Evolutionary conservation across 2,113 vertebrate species (phyloP), one percentile per base, ranked within the genome.

Genomic region (Zootoca vivipara): DNA sequence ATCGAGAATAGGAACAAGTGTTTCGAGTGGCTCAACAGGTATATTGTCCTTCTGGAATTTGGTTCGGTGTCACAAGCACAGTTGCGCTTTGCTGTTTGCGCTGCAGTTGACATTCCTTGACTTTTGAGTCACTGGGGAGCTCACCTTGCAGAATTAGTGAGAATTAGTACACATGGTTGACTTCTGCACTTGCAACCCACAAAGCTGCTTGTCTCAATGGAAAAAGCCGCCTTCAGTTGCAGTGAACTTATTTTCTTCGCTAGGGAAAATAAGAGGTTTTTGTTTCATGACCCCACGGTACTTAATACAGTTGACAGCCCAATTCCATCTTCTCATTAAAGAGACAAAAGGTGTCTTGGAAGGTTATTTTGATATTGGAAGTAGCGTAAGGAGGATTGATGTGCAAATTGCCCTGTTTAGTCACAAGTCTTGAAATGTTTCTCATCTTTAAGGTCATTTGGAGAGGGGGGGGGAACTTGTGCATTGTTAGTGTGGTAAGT

Each of bases 71-170:
- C 94, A 92, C 92, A 88, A 86, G 95, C 94, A 91, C 58, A 90
- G 90, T 89, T 95, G 88, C 80, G 87, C 90, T 93, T 88, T 64
- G 82, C 92, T 92, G 92, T 95, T 96, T 95, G 96, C 89, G 93
- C 93, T 94, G 88, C 95, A 96, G 93, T 97, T 95, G 94, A 95
- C 94, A 96, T 94, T 95, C 91, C 22, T 93, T 97, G 96, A 96
- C 96, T 96, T 95, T 91, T 93, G 92, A 94, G 94, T 96, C 97
- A 97, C 95, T 88, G 18, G 92, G 93, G 96, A 97, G 95, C 95
- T 98, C 95, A 87, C 96, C 96, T 97, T 96, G 96, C 97, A 97
- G 98, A 97, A 96, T 98, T 98, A 98, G 95, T 93, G 94, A 94
- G 96, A 97, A 96, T 97, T 97, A 96, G 96, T 96, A 96, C 96